These are phyloP conservation scores for Lutra lutra DNA, from an alignment of 2,797 vertebrate species.

Conservation along the genomic window DNA sequence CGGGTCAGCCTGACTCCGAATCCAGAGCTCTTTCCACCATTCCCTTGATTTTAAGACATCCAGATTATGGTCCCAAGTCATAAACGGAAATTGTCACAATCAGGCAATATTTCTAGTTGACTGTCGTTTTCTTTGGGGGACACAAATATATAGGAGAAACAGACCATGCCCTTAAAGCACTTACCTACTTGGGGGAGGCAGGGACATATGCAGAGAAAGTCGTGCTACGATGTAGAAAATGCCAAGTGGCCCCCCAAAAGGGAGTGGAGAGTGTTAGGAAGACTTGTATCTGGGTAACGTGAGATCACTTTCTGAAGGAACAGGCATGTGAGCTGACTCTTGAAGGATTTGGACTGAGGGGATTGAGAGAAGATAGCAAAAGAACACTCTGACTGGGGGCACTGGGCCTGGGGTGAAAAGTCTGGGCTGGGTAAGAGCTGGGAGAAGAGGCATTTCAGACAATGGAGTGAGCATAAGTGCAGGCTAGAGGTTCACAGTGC, in stretches of 20 bases:
- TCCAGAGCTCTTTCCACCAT: not conserved
- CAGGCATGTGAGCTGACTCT: not conserved
- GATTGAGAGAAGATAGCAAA: not conserved
- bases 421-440: not conserved
- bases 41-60: not conserved
- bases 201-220: not conserved
- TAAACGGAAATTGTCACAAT: not conserved
- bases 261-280: not conserved
- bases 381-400: not conserved
- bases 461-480: not conserved
- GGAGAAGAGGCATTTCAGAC: not conserved
- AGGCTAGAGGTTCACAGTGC: not conserved
- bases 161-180: not conserved
- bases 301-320: not conserved
- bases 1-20: not conserved
- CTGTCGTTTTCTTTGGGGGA: not conserved
- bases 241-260: not conserved
- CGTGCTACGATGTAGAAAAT: not conserved
- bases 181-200: not conserved
- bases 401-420: not conserved
- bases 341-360: not conserved
- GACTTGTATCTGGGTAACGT: not conserved
- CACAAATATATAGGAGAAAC: not conserved
- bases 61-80: not conserved
- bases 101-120: not conserved